These are phyloP conservation scores for Coendou prehensilis DNA, from an alignment of 2,797 vertebrate genomes.

Conservation along the genomic window DNA sequence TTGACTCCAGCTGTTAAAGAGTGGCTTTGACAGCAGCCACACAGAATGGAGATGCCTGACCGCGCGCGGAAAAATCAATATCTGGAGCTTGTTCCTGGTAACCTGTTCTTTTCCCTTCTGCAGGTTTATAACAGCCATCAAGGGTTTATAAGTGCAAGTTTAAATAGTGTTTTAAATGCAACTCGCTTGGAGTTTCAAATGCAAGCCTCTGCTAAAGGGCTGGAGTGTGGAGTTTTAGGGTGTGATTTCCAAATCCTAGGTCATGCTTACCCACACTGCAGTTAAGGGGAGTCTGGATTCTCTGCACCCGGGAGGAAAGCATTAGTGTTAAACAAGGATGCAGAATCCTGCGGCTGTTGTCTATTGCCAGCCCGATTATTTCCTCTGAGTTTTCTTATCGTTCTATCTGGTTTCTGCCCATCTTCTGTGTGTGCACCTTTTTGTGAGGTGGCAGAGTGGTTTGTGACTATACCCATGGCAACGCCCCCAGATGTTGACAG, in stretches of 20 bases:
- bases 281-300: slow-evolving; percentile 68
- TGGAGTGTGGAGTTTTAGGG: slow-evolving; percentile 62
- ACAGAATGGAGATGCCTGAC: slow-evolving; percentile 94
- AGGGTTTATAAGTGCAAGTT: slow-evolving; percentile 85
- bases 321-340: slow-evolving; percentile 54
- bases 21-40: slow-evolving; percentile 98
- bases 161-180: slow-evolving; percentile 86
- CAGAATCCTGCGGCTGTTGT: slow-evolving; percentile 19
- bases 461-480: slow-evolving; percentile 84
- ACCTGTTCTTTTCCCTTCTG: slow-evolving; percentile 92
- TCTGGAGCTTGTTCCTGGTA: slow-evolving; percentile 95
- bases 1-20: slow-evolving; percentile 99
- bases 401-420: not conserved
- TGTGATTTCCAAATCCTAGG: slow-evolving; percentile 56
- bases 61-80: slow-evolving; percentile 98
- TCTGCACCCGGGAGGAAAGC: slow-evolving; percentile 48
- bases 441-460: slow-evolving; percentile 75
- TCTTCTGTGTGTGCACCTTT: slow-evolving; percentile 39
- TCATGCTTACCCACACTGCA: slow-evolving; percentile 36
- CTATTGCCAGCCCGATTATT: not conserved
- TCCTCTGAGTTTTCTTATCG: slow-evolving; percentile 40
- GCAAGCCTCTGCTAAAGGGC: slow-evolving; percentile 66
- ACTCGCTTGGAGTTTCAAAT: slow-evolving; percentile 77
- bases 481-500: slow-evolving; percentile 86
- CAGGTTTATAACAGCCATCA: slow-evolving; percentile 90